Percentiles rank a stretch among this genome's conserved stretches.
phyloP scores from a whole-genome alignment of 2,113 vertebrate genomes.

The Lagopus muta region DNA sequence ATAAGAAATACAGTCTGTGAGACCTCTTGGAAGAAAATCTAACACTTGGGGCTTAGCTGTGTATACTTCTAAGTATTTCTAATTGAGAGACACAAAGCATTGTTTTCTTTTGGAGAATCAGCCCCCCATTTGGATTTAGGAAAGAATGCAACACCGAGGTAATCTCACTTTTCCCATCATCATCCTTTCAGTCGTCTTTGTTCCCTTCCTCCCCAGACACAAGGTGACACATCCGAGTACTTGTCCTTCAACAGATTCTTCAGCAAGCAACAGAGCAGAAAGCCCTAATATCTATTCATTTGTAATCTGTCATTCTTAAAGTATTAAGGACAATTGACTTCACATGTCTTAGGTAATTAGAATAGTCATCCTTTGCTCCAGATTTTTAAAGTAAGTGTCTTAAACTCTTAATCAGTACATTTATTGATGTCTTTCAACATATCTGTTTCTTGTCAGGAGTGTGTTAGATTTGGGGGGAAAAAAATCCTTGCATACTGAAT shows the following conservation, averaged over 20 bases:
- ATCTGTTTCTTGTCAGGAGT: slow-evolving; percentile 72
- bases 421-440: slow-evolving; percentile 79
- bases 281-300: slow-evolving; percentile 86
- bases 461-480: slow-evolving; percentile 15
- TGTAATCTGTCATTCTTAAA: slow-evolving; percentile 89
- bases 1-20: not conserved
- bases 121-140: slow-evolving; percentile 54
- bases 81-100: slow-evolving; percentile 60
- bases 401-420: slow-evolving; percentile 77
- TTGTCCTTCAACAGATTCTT: slow-evolving; percentile 83
- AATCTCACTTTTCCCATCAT: slow-evolving; percentile 71
- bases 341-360: slow-evolving; percentile 93
- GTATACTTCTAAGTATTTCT: slow-evolving; percentile 41
- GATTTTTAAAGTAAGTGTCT: slow-evolving; percentile 76
- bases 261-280: slow-evolving; percentile 88
- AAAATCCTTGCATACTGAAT: slow-evolving; percentile 49
- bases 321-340: slow-evolving; percentile 94
- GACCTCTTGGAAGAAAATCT: slow-evolving; percentile 39
- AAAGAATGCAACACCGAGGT: slow-evolving; percentile 60
- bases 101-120: slow-evolving; percentile 61
- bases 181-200: slow-evolving; percentile 75
- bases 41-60: slow-evolving; percentile 36
- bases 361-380: slow-evolving; percentile 82
- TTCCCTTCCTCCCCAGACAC: slow-evolving; percentile 68
- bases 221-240: slow-evolving; percentile 87